A percentile compares a stretch with the other conserved stretches of the same genome.
These are phyloP conservation scores for Epinephelus lanceolatus DNA, from an alignment of 2,113 vertebrate species.

Conservation along the genomic window DNA sequence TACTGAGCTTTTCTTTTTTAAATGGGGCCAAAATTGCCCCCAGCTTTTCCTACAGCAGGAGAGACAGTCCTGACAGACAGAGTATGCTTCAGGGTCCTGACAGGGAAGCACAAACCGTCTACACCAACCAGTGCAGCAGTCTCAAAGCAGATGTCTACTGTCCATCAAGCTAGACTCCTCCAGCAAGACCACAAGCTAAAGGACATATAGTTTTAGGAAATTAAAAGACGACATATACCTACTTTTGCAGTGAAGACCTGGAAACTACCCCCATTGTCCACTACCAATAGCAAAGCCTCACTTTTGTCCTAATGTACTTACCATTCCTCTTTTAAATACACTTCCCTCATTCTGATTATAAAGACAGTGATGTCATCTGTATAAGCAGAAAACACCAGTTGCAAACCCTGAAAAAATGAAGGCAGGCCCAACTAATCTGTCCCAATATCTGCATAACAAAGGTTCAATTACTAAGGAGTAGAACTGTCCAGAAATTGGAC, in stretches of 20 bases:
- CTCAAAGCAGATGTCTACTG: conserved; percentile 13
- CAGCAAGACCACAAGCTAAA: background rate
- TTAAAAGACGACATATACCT: background rate
- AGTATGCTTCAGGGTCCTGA: conserved; percentile 15
- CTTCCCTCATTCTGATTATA: background rate
- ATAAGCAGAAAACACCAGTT: background rate
- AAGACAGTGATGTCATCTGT: background rate
- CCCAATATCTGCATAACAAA: background rate
- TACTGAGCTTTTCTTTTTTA: conserved; percentile 9
- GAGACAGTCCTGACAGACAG: conserved; percentile 10
- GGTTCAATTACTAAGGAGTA: background rate
- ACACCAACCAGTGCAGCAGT: conserved; percentile 10
- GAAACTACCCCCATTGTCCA: background rate
- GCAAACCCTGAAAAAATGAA: background rate
- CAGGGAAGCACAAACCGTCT: conserved; percentile 24
- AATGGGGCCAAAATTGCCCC: background rate
- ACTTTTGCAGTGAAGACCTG: background rate
- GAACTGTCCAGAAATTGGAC: background rate
- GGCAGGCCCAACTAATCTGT: background rate
- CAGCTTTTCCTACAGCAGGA: conserved; percentile 8
- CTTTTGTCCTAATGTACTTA: background rate
- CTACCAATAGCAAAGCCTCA: background rate
- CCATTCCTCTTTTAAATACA: background rate
- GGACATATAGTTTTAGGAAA: background rate
- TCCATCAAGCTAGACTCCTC: background rate